Base-by-base conservation (phyloP, 2,113 vertebrate species). In the Epinephelus moara region DNA sequence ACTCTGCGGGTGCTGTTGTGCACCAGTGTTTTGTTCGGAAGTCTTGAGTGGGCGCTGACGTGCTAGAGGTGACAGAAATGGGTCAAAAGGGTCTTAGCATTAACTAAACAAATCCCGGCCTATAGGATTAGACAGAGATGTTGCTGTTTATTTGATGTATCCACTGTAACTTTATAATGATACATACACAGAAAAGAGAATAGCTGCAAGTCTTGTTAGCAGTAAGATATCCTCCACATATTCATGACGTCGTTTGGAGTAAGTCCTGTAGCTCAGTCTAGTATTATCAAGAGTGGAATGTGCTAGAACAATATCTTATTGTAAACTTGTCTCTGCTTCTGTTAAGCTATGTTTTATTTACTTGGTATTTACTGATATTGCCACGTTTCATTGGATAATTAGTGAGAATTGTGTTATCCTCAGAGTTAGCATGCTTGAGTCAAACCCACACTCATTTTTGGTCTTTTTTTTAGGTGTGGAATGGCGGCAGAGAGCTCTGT, bases 91-190 rank as follows among this genome's bases (percentile, higher is more conserved):
- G 94, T 97, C 94, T 97, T 97, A 97, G 95, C 94, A 92, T 97
- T 97, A 96, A 96, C 94, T 88, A 96, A 95, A 96, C 93, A 97
- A 97, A 97, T 97, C 96, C 97, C 83, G 78, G 93, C 92, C 96
- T 95, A 95, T 95, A 95, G 96, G 96, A 97, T 97, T 97, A 97
- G 95, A 92, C 91, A 84, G 92, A 92, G 94, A 95, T 95, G 96
- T 92, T 94, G 94, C 93, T 94, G 95, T 96, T 96, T 96, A 94
- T 96, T 96, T 93, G 91, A 93, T 95, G 92, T 94, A 94, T 96
- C 95, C 94, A 95, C 91, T 79, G 59, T 86, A 92, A 89, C 90
- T 84, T 93, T 75, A 95, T 95, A 96, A 96, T 95, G 93, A 95
- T 90, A 84, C 82, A 79, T 47, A 85, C 81, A 79, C 47, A 70